Base-by-base conservation (phyloP, 1,140 invertebrate species). In the Cheumatopsyche charites region DNA sequence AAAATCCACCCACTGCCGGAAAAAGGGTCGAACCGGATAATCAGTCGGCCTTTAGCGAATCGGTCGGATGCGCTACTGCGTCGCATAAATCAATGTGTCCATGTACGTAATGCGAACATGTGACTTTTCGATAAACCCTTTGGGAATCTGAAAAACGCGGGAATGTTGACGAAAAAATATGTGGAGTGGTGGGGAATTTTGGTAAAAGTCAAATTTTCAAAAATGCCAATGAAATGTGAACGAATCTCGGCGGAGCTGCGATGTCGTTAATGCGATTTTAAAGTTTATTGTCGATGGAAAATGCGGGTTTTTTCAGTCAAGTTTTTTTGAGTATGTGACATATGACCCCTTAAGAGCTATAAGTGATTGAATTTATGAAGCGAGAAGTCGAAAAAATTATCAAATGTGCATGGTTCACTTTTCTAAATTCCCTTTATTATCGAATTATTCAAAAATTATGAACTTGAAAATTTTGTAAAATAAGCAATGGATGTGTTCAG, bases 141-240 rank as follows among this genome's bases (percentile, higher is more conserved):
- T 36, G 49, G 36, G 25, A 15, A 15, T 36, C 29, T 9, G 29
- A 36, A 36, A 36, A 36, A 36, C 9, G 9, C 29, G 29, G 9
- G 9, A 36, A 36, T 4, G 9, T 36, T 3, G 9, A 36, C 29
- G 29, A 9, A 36, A 36, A 36, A 36, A 36, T n/a, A n/a, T n/a
- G n/a, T n/a, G n/a, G n/a, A n/a, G n/a, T 9, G 9, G 3, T 9
- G 29, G 29, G 29, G 9, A 36, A 9, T 36, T 36, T 3, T 36
- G 29, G n/a, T n/a, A 66, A 47, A 29, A 25, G 42, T 45, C 36
- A n/a, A n/a, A n/a, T n/a, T n/a, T n/a, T n/a, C 13, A 11, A 52
- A 72, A 75, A 75, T 72, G 74, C 67, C 74, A 75, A 68, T 49
- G 45, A 75, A 75, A 75, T 72, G 74, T 70, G 74, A 72, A 61